phyloP scores from a whole-genome alignment of 2,113 vertebrate species.

The Tapirus terrestris region DNA sequence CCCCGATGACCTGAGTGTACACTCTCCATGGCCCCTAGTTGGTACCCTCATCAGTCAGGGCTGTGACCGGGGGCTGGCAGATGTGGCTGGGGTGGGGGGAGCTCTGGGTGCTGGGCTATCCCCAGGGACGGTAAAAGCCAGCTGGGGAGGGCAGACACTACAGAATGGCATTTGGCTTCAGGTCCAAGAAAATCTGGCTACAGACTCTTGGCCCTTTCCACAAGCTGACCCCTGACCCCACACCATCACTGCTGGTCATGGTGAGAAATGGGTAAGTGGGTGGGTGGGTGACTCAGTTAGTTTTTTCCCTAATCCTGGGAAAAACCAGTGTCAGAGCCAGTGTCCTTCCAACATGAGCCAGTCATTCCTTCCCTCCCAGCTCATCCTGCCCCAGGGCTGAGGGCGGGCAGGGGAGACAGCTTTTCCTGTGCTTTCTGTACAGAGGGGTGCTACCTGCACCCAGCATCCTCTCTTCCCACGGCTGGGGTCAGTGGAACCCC shows the following conservation, averaged over 20 bases:
- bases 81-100: background rate
- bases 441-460: background rate
- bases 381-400: background rate
- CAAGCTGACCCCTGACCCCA: background rate
- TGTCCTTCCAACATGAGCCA: background rate
- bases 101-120: background rate
- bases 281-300: background rate
- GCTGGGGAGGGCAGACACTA: background rate
- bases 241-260: background rate
- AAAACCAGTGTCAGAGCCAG: background rate
- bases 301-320: background rate
- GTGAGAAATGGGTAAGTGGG: background rate
- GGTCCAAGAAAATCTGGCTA: background rate
- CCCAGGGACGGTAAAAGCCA: background rate
- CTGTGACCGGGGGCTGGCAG: background rate
- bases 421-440: background rate
- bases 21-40: rapidly evolving
- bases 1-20: background rate
- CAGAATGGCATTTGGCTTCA: background rate
- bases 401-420: background rate
- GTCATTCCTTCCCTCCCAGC: background rate
- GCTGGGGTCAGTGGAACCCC: background rate
- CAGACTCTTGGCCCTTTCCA: background rate
- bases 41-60: background rate
- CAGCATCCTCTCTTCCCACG: background rate